Evolutionary conservation across 2,888 invertebrate genomes (phyloP), one percentile per base, ranked within the genome.

Genomic region (Seira ritae): DNA sequence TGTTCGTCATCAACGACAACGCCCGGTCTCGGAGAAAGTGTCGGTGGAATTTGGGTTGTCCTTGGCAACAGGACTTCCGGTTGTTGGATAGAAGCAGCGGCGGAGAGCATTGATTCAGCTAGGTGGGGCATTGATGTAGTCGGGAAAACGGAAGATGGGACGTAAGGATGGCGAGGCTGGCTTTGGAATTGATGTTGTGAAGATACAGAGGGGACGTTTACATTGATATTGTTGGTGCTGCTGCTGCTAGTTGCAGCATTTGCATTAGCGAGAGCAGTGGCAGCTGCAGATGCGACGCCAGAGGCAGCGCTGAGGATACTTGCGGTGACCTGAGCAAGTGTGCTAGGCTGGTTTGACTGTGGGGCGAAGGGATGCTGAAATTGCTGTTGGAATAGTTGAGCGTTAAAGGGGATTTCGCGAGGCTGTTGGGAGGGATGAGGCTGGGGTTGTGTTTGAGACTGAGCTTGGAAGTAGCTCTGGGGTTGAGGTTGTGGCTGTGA

Each of bases 301-400:
- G 31, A 71, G 0, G 74, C 74, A 0, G 66, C 24, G n/a, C 24
- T 15, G 10, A 80, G 12, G n/a, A 71, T 42, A 4, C 24, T 46
- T 0, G 75, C 71, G 12, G 81, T 70, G 1, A 70, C 31, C 15
- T 69, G 66, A 1, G 76, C 75, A 1, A 76, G 37, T 1, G 75
- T 20, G 15, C 20, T 73, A 31, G 22, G 37, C 19, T 37, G 19
- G 1, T 69, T 17, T 3, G 74, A 46, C 24, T 37, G 23, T 22
- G 65, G 72, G n/a, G 19, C 46, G 22, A 73, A 73, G 0, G 80
- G 80, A 31, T 75, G 75, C 4, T 70, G 69, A 23, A 70, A 75
- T 42, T 75, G 70, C 42, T 80, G 62, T 20, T 80, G 69, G 50
- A 70, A 81, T 0, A 60, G 22, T 67, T 71, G 70, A n/a, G 46